Evolutionary conservation across 2,888 invertebrate genomes (phyloP), one percentile per base, ranked within the genome.

Genomic region (Aquatica leii): DNA sequence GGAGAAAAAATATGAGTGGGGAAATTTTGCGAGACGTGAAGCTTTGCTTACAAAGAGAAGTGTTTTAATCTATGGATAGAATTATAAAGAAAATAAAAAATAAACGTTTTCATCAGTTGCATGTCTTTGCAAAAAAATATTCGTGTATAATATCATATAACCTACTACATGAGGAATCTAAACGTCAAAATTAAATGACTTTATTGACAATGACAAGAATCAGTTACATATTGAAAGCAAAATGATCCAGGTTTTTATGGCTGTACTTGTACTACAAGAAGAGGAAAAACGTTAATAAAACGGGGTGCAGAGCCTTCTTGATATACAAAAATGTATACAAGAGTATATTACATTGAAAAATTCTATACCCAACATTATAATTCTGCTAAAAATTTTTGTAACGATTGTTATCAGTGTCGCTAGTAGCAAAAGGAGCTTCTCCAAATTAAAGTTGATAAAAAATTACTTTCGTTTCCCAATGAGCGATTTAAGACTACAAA

Each of bases 121-220:
- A 50, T 37, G 51, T 50, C 31, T 37, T 61, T 55, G 56, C 56
- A 51, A 58, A 20, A 43, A 62, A 61, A 41, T 57, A 57, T 51
- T 20, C 55, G 2, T 55, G 21, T 17, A 11, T 52, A 52, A 52
- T 52, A 59, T 41, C 59, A 43, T 59, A 18, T 59, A 60, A 60
- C 20, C 54, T 60, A 14, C 43, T 52, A 59, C 5, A 43, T 9
- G 15, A 43, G 3, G 17, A 57, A 43, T 49, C 35, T 31, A 46
- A 49, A 58, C 50, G 58, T 50, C 58, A 40, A 58, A 18, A 54
- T 18, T 57, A 20, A 58, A 57, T 50, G 40, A 62, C 46, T 58
- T 62, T 57, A 46, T 40, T 62, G 50, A 59, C 55, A 63, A 59
- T 53, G 55, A 63, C 1, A 53, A 59, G 54, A 59, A 63, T 46